A percentile compares a stretch with the other conserved stretches of the same genome.
Evolutionary conservation across 2,888 invertebrate species (phyloP).

Genomic region (Acheta domesticus): DNA sequence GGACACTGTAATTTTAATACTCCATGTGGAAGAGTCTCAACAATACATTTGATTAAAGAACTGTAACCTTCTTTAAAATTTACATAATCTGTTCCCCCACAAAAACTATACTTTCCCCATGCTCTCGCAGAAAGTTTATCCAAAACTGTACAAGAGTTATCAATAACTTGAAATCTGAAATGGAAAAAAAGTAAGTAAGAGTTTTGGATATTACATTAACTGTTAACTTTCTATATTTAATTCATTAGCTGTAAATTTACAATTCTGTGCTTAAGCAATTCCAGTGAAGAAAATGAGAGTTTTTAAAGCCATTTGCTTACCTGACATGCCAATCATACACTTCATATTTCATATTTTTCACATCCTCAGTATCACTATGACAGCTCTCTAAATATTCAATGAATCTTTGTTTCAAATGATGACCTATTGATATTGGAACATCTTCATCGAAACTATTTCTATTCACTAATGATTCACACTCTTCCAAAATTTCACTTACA

Average conservation of each 20-base stretch:
- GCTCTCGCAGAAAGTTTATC: constrained; percentile 55
- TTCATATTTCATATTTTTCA: constrained; percentile 48
- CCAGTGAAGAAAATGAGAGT: background rate
- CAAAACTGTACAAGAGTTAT: constrained; percentile 58
- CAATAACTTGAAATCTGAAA: constrained; percentile 55
- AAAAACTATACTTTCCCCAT: constrained; percentile 56
- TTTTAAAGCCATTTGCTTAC: constrained; percentile 34
- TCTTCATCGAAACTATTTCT: constrained; percentile 26
- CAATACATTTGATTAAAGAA: constrained; percentile 52
- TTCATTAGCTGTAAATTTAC: too few species aligned
- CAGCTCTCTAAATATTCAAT: constrained; percentile 47
- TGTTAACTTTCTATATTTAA: too few species aligned
- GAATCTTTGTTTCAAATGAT: constrained; percentile 48
- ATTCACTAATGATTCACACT: constrained; percentile 43
- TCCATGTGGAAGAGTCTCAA: constrained; percentile 48
- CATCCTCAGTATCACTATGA: constrained; percentile 43
- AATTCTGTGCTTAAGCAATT: background rate
- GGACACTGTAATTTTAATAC: constrained; percentile 49
- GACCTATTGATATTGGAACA: constrained; percentile 45
- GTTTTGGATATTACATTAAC: background rate
- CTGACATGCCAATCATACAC: constrained; percentile 60
- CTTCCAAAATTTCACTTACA: constrained; percentile 48
- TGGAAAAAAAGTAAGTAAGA: background rate
- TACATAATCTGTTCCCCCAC: constrained; percentile 55
- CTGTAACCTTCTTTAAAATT: constrained; percentile 57